Percentiles rank a stretch among this genome's conserved stretches.
These are phyloP conservation scores for Caerostris extrusa DNA, from an alignment of 1,140 invertebrate species.

Conservation along the genomic window DNA sequence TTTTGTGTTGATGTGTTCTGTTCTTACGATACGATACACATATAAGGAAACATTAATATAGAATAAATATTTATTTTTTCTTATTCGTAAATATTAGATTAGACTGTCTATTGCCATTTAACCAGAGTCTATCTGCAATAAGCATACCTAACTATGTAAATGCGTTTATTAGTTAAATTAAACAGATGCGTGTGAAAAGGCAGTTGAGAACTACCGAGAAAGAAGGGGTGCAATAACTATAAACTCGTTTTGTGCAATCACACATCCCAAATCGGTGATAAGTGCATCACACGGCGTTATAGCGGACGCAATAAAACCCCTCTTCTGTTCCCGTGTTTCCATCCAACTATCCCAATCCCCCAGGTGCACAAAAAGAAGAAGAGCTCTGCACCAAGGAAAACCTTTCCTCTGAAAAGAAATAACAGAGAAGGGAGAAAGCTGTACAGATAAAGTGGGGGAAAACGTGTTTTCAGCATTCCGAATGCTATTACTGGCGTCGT, in stretches of 20 bases:
- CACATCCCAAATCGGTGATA: neutral
- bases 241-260: neutral
- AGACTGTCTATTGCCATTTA: too few relatives aligned
- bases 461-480: conserved; percentile 45
- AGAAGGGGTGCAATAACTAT: neutral
- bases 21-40: too few relatives aligned
- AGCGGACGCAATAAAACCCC: neutral
- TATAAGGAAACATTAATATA: too few relatives aligned
- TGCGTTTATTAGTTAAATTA: too few relatives aligned
- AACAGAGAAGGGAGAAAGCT: neutral
- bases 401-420: neutral
- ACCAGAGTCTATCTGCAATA: too few relatives aligned
- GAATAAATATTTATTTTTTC: too few relatives aligned
- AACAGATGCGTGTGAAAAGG: too few relatives aligned
- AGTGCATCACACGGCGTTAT: neutral
- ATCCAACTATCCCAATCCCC: conserved; percentile 18
- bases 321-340: neutral
- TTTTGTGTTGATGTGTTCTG: too few relatives aligned
- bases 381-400: neutral
- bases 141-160: too few relatives aligned
- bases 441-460: neutral
- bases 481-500: conserved; percentile 8
- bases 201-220: neutral
- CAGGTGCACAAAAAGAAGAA: neutral
- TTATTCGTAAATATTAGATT: too few relatives aligned